Evolutionary conservation across 2,113 vertebrate genomes (phyloP), one percentile per base, ranked within the genome.

Genomic region (Hippocampus barbouri): DNA sequence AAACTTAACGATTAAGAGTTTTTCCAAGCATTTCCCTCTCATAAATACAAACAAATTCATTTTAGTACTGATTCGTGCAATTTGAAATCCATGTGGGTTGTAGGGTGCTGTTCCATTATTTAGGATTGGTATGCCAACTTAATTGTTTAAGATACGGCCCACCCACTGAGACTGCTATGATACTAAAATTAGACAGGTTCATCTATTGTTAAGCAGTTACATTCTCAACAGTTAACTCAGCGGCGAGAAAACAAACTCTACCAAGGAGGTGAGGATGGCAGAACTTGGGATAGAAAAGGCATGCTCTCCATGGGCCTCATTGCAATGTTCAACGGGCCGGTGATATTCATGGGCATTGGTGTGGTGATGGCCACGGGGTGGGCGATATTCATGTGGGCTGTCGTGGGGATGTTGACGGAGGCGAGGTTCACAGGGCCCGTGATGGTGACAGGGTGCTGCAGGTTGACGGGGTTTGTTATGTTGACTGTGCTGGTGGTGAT

Each of bases 291-390:
- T 83, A 98, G 94, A 90, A 98, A 98, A 83, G 96, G 94, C 97
- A 98, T 97, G 93, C 94, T 97, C 79, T 98, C 97, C 89, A 97
- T 97, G 25, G 97, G 91, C 79, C 97, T 92, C 95, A 98, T 97
- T 21, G 97, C 94, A 86, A 98, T 97, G 91, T 98, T 98, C 84
- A 98, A 92, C 4, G 95, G 96, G 20, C 93, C 93, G 1, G 92
- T 93, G 86, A 98, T 90, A 69, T 96, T 98, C 96, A 98, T 97
- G 87, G 95, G 88, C 96, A 98, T 98, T 60, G 95, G 94, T 9
- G 95, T 95, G 14, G 95, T 96, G 82, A 98, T 96, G 4, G 96
- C 96, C 82, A 98, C 95, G 2, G 96, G 96, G 71, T 98, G 96
- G 49, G 95, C 96, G 79, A 98, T 94, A 73, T 96, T 98, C 94